Evolutionary conservation across 2,113 vertebrate genomes (phyloP), one percentile per base, ranked within the genome.

Genomic region (Eurypyga helias): DNA sequence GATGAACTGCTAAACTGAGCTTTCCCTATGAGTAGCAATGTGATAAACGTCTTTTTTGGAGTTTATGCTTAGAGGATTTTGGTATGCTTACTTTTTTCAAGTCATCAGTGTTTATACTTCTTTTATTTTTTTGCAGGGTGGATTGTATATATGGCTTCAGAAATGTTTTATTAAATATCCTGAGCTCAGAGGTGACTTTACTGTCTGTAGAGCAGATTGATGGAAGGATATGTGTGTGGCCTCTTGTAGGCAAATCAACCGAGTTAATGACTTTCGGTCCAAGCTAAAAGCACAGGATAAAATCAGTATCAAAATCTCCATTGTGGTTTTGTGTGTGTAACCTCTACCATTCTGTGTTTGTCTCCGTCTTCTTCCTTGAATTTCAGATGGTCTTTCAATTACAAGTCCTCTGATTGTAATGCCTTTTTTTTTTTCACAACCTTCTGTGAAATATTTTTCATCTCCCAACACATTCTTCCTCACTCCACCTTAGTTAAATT

Each of bases 101-200:
- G 2, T 83, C 64, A 21, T 84, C 34, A 78, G 19, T 80, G 64
- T 90, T 96, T 66, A 85, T 92, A 67, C 80, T 46, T 95, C 89
- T 94, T 95, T 90, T 82, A 51, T 95, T 91, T 94, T 95, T 90
- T 82, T 94, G 61, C 28, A 55, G 78, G 55, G 67, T 77, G 67
- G 73, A 64, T 95, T 96, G 20, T 88, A 31, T 92, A 36, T 64
- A 92, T 96, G 89, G 62, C 91, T 94, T 95, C 58, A 90, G 82
- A 83, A 91, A 67, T 76, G 48, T 90, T 92, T 93, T 95, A 55
- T 87, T 95, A 70, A 94, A 85, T 94, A 83, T 62, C 66, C 46
- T 92, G 60, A 51, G 80, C 83, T 94, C 70, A 92, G 57, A 80
- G 75, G 66, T 86, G 65, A 79, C 64, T 97, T 95, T 84, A 58